Conservation (phyloP, 1,140 invertebrate species). For the Tenebrio molitor region DNA sequence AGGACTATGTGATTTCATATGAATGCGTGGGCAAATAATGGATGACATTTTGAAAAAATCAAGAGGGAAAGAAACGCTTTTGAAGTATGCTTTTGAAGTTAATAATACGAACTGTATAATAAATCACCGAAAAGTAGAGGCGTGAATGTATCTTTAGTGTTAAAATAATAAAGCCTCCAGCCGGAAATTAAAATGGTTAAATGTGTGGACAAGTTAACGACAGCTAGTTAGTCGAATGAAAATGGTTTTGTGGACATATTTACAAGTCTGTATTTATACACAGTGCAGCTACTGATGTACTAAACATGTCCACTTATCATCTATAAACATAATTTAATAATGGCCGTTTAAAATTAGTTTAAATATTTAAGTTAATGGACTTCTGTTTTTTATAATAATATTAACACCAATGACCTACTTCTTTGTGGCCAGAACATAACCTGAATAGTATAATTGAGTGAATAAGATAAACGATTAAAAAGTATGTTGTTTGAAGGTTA, state of each 20-base stretch:
- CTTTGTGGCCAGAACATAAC: too few species aligned
- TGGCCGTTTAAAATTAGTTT: conserved; percentile 42
- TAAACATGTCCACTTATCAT: conserved; percentile 48
- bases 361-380: conserved; percentile 18
- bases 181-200: conserved; percentile 46
- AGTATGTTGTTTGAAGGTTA: too few species aligned
- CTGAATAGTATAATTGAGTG: too few species aligned
- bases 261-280: conserved; percentile 52
- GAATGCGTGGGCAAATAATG: conserved; percentile 5
- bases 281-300: conserved; percentile 21
- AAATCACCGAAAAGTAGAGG: conserved; percentile 35
- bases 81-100: conserved; percentile 29
- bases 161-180: conserved; percentile 25
- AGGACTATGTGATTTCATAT: conserved; percentile 11
- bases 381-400: background rate
- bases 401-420: background rate
- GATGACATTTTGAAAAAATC: conserved; percentile 16
- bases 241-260: conserved; percentile 53
- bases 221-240: conserved; percentile 50
- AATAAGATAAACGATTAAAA: too few species aligned
- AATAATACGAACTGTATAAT: conserved; percentile 14
- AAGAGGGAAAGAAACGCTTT: background rate
- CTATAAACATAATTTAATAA: conserved; percentile 40
- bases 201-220: conserved; percentile 53
- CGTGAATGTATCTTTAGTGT: conserved; percentile 39